phyloP scores from a whole-genome alignment of 2,888 invertebrate species.

The Dasypolia templi region DNA sequence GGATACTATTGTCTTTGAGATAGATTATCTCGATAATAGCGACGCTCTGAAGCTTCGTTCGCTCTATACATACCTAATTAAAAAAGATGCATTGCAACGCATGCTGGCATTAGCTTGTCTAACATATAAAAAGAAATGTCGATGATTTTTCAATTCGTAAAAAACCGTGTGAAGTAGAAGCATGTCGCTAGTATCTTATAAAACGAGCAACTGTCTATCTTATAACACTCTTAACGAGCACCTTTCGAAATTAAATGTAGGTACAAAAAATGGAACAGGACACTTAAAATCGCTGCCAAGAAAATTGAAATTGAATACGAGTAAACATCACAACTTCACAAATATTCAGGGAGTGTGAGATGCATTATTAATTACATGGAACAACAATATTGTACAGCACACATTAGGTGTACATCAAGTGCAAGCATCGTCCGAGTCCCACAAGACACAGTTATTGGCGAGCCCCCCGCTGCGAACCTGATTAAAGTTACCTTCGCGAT shows the following conservation, averaged over 20 bases:
- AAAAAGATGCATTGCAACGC: no score
- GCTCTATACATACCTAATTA: no score
- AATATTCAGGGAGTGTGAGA: slow-evolving; percentile 22
- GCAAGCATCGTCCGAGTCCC: slow-evolving; percentile 26
- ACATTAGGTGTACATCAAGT: slow-evolving; percentile 59
- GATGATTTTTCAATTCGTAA: no score
- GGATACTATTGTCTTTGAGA: no score
- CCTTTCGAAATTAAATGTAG: not conserved
- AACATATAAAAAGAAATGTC: no score
- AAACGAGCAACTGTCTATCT: no score
- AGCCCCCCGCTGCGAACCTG: slow-evolving; percentile 51
- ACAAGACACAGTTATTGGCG: slow-evolving; percentile 56
- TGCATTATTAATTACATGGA: slow-evolving; percentile 52
- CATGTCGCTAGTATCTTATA: no score
- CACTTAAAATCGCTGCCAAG: not conserved
- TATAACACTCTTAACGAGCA: not conserved
- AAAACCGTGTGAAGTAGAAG: no score
- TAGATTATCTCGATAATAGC: no score
- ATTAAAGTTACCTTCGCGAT: slow-evolving; percentile 57
- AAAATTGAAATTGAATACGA: slow-evolving; percentile 1
- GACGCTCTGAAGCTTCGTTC: no score
- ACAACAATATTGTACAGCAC: slow-evolving; percentile 34
- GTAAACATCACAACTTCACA: slow-evolving; percentile 14
- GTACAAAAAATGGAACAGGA: not conserved
- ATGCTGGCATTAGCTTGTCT: no score